phyloP scores from a whole-genome alignment of 2,113 vertebrate species.

The Scophthalmus maximus region DNA sequence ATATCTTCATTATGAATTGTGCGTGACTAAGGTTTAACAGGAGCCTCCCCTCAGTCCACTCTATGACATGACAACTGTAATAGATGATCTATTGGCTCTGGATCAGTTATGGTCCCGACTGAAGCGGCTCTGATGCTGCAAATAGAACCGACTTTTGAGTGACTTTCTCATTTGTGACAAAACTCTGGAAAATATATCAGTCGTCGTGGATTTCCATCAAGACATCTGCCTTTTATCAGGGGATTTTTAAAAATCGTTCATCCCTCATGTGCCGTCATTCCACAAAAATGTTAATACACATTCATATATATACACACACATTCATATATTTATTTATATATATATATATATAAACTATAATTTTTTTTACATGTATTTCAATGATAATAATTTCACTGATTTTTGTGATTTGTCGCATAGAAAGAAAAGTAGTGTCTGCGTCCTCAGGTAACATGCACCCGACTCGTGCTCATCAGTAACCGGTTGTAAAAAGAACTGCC shows the following conservation, averaged over 20 bases:
- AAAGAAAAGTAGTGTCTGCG: neutral
- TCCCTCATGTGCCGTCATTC: constrained; percentile 75
- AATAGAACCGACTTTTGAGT: neutral
- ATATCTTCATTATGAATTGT: neutral
- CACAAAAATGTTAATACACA: constrained; percentile 53
- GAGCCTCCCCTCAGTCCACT: constrained; percentile 3
- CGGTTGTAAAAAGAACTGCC: constrained; percentile 36
- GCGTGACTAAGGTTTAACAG: neutral
- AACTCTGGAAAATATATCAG: constrained; percentile 73
- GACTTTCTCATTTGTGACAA: constrained; percentile 51
- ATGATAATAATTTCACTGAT: constrained; percentile 17
- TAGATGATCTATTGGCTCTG: neutral
- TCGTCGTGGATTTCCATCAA: constrained; percentile 71
- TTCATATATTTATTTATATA: constrained; percentile 16
- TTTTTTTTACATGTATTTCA: constrained; percentile 14
- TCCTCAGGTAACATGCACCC: constrained; percentile 39
- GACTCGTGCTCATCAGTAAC: constrained; percentile 19
- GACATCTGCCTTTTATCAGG: constrained; percentile 86
- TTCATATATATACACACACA: neutral
- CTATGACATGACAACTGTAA: constrained; percentile 3
- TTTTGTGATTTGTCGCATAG: constrained; percentile 20
- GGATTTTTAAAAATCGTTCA: constrained; percentile 77
- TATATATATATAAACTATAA: constrained; percentile 28
- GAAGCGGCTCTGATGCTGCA: neutral
- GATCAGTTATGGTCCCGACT: neutral